A percentile compares a stretch with the other conserved stretches of the same genome.
Evolutionary conservation across 2,797 vertebrate genomes (phyloP).

Genomic region (Graptemys geographica): DNA sequence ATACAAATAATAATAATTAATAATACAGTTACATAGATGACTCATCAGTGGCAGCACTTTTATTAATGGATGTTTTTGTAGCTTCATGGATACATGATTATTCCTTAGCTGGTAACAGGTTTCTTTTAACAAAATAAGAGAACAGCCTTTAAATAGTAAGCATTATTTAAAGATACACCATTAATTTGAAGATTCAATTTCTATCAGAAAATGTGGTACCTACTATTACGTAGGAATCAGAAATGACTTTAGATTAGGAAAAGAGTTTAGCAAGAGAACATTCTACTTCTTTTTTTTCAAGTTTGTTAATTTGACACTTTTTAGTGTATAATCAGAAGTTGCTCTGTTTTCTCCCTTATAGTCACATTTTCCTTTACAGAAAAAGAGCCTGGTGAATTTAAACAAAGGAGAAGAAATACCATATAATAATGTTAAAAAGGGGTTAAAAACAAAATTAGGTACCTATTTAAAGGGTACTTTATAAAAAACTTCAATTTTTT

Average conservation of each 20-base stretch:
- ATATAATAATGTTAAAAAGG: background rate
- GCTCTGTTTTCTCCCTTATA: fast-evolving
- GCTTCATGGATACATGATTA: background rate
- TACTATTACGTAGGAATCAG: background rate
- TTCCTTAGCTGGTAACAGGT: background rate
- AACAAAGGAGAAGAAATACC: background rate
- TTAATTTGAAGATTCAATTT: background rate
- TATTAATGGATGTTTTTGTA: background rate
- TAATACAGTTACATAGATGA: background rate
- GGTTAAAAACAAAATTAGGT: conserved; percentile 3
- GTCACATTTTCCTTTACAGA: background rate
- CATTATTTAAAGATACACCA: conserved; percentile 29
- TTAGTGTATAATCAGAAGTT: background rate
- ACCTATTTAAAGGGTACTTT: background rate
- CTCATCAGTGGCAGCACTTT: background rate
- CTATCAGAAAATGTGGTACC: background rate
- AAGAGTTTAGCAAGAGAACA: background rate
- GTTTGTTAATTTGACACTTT: background rate
- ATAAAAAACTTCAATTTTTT: background rate
- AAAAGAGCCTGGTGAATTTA: background rate
- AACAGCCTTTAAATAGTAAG: conserved; percentile 23
- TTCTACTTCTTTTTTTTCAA: background rate
- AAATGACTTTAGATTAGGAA: background rate
- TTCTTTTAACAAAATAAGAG: conserved; percentile 27
- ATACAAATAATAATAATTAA: conserved; percentile 9